Percentiles rank a stretch among this genome's conserved stretches.
Conservation (phyloP, 2,113 vertebrate species). For the Ailuropoda melanoleuca region DNA sequence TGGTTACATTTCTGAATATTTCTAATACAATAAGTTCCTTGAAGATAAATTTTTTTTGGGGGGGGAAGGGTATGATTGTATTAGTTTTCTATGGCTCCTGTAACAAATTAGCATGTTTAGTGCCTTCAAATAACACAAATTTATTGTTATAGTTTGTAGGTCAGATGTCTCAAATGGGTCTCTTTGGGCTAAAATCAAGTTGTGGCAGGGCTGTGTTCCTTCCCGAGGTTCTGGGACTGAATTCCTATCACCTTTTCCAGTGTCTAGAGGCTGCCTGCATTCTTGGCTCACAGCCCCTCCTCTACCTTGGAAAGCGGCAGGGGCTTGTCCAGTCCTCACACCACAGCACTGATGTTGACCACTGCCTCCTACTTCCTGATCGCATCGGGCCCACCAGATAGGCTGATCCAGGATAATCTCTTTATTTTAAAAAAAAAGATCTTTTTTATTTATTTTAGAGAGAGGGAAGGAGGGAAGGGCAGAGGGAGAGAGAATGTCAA, state of each 20-base stretch:
- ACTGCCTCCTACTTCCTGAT: neutral
- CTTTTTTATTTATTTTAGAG: neutral
- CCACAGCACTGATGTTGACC: neutral
- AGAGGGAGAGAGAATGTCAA: neutral
- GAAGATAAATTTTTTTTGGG: neutral
- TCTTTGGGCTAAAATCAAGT: neutral
- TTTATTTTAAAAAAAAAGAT: neutral
- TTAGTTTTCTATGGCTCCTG: neutral
- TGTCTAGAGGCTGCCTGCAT: neutral
- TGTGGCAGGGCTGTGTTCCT: neutral
- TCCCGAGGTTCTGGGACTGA: too few relatives aligned
- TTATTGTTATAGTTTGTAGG: neutral
- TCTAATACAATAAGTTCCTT: neutral
- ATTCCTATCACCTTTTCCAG: neutral
- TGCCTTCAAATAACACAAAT: neutral
- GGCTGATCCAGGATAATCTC: too few relatives aligned
- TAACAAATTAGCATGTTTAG: neutral
- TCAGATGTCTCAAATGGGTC: neutral
- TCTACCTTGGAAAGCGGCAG: neutral
- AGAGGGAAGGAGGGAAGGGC: neutral
- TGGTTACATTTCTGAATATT: neutral
- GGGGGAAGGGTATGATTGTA: too few relatives aligned
- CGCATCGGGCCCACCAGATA: rapidly evolving
- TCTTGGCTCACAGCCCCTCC: neutral
- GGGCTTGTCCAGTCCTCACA: rapidly evolving